Evolutionary conservation across 2,113 vertebrate species (phyloP), one percentile per base, ranked within the genome.

Genomic region (Melanerpes aurifrons): DNA sequence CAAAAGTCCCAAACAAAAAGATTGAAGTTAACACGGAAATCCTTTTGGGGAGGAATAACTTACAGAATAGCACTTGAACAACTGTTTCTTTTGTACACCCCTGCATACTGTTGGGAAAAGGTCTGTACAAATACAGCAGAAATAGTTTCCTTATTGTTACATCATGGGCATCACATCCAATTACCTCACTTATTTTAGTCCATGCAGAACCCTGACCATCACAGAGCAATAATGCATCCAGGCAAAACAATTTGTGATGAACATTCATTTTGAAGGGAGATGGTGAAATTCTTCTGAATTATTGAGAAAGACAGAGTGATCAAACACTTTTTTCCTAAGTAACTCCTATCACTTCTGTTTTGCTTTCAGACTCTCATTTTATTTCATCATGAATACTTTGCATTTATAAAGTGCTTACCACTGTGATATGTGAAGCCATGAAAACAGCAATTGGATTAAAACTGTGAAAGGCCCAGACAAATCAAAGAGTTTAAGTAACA

Each of bases 321-420:
- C 35, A 86, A 93, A 79, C 19, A 47, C 31, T 84, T 53, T 96
- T 95, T 58, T 37, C 37, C 67, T 88, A 67, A 89, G 69, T n/a
- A 82, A 35, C 17, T 70, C n/a, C 71, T 81, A 43, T 93, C 16
- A 70, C n/a, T 89, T 89, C 73, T 96, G 56, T 82, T 94, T 67
- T 89, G 37, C 40, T 89, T 94, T 87, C 43, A 75, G 67, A 85
- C 25, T 35, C 26, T 85, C 22, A 7, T 85, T 94, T 91, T 67
- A 82, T 87, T 92, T 93, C n/a, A 74, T 86, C n/a, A 16, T 24
- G 22, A 91, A 80, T 64, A 48, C 12, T 91, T 68, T 71, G 62
- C 79, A 71, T 91, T 87, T 92, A 20, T 77, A 31, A 80, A 82
- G 45, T 71, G 61, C 25, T 50, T 79, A 61, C 32, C 40, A 56